Evolutionary conservation across 1,140 invertebrate species (phyloP).

Genomic region (Hycleus cichorii): DNA sequence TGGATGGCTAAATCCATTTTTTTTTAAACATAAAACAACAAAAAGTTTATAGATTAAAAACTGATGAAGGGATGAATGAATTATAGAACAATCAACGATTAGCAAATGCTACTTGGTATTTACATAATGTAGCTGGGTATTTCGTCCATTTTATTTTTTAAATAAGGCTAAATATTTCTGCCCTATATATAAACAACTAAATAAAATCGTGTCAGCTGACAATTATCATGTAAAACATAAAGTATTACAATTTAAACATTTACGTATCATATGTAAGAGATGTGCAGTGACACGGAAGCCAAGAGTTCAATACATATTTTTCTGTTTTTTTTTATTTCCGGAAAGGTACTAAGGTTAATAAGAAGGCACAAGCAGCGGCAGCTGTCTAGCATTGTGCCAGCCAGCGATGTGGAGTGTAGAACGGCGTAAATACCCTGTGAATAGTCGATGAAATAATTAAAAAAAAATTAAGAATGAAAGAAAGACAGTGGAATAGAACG

Average conservation of each 20-base stretch:
- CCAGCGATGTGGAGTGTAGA: constrained; percentile 26
- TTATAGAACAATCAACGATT: constrained; percentile 13
- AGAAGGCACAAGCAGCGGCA: constrained; percentile 39
- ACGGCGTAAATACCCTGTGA: constrained; percentile 38
- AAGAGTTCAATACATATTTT: constrained; percentile 5
- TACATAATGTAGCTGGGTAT: constrained; percentile 34
- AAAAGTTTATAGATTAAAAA: constrained; percentile 9
- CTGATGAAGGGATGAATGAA: constrained; percentile 2
- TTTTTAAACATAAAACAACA: no score
- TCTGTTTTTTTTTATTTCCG: not conserved
- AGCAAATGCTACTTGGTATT: constrained; percentile 28
- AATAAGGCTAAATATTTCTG: constrained; percentile 25
- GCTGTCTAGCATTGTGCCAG: constrained; percentile 22
- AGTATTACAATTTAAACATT: not conserved
- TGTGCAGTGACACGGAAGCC: constrained; percentile 37
- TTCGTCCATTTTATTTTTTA: constrained; percentile 34
- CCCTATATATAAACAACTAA: constrained; percentile 23
- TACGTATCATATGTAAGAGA: constrained; percentile 26
- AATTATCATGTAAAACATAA: constrained; percentile 14
- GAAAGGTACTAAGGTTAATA: constrained; percentile 28
- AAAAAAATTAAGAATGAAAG: no score
- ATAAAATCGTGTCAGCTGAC: constrained; percentile 25
- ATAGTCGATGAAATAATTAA: constrained; percentile 26
- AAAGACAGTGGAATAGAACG: no score
- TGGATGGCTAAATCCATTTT: not conserved